Base-by-base conservation (phyloP, 2,888 invertebrate species). In the Osmoderma eremita region DNA sequence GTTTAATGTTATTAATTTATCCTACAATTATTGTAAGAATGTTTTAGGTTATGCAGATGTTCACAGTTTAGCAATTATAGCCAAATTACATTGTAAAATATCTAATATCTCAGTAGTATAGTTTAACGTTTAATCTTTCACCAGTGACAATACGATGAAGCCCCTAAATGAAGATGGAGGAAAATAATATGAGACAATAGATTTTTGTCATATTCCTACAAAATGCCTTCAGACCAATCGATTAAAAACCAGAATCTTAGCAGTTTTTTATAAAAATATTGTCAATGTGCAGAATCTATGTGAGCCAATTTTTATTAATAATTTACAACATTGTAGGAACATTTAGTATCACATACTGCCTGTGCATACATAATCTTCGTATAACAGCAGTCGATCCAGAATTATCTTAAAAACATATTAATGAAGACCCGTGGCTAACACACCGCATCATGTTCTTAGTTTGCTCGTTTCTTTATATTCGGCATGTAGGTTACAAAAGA, bases 31-130 rank as follows among this genome's bases (percentile, higher is more conserved):
- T 42, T 54, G 15, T 49, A 30, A 20, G 65, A 65, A 18, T 65
- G 65, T 65, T 65, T 65, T 65, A 65, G 65, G 39, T 51, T 58
- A 58, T 65, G 65, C 56, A 48, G 50, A 56, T 30, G 5, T 30
- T 30, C 5, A 2, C 30, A 6, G 30, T 39, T 56, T 6, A 39
- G 12, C 15, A 56, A 56, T 56, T 56, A 20, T 56, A 12, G 3
- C 10, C 10, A 30, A n/a, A n/a, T n/a, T n/a, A n/a, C n/a, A 12
- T 53, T 53, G 15, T 53, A 53, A 24, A 24, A 12, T 22, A 10
- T 24, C 8, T n/a, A 53, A 53, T 22, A 20, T 53, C 24, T 20
- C 8, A 30, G 15, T 36, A 24, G 13, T n/a, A 22, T 22, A 13
- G 10, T 49, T 30, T 30, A 30, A 24, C 2, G 3, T 30, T 30